phyloP scores from a whole-genome alignment of 2,113 vertebrate species.

The Chionomys nivalis region DNA sequence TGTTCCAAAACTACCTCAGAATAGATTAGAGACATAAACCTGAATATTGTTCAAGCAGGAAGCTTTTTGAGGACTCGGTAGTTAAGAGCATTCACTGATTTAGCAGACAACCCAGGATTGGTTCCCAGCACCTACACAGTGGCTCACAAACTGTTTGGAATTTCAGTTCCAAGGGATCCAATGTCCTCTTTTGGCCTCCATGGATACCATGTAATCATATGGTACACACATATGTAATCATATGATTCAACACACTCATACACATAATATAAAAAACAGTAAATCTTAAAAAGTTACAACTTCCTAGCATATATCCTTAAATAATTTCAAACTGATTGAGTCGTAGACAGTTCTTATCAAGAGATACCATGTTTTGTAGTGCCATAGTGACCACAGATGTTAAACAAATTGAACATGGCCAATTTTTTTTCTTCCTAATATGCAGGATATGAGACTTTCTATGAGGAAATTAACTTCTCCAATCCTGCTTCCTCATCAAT shows the following conservation, averaged over 20 bases:
- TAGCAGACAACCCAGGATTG: not conserved
- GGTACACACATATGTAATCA: not conserved
- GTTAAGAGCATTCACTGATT: not conserved
- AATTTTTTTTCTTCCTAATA: not conserved
- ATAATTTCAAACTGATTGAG: not conserved
- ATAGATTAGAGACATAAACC: not conserved
- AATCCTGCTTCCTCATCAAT: not conserved
- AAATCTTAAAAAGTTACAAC: not conserved
- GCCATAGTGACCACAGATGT: not conserved
- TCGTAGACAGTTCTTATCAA: not conserved
- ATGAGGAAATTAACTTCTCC: not conserved
- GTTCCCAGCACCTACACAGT: not conserved
- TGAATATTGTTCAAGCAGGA: slow-evolving; percentile 37
- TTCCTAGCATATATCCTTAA: not conserved
- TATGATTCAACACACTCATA: not conserved
- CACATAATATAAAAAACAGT: not conserved
- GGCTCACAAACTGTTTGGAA: not conserved
- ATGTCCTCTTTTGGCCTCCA: not conserved
- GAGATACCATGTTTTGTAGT: not conserved
- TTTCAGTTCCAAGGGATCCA: not conserved
- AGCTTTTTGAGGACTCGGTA: not conserved
- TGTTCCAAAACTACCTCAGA: not conserved
- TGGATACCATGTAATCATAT: not conserved
- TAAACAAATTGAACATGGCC: not conserved
- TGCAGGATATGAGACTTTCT: not conserved